Base-by-base conservation (phyloP, 37 sponge, comb jelly and placozoan species). In the Mnemiopsis leidyi region DNA sequence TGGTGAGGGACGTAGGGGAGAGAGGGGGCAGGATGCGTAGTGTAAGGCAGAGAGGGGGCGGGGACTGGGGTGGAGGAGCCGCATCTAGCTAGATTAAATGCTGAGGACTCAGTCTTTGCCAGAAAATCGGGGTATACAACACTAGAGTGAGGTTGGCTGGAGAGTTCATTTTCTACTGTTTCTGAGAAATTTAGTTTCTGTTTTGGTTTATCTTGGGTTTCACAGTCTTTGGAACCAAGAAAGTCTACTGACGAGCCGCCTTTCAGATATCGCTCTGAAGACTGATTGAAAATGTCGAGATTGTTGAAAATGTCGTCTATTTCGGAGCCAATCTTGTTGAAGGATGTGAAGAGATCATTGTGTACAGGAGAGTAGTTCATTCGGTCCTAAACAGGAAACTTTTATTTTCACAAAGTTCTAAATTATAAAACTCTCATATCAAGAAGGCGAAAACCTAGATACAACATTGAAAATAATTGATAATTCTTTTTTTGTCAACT, bases 191-290 rank as follows among this genome's bases (percentile, higher is more conserved):
- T 48, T 5, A 48, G 61, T 13, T 48, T 48, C 9, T 48, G 61
- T 48, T 48, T 48, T 5, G 61, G 61, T 48, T 18, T 18, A 48
- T 48, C 13, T 5, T 48, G 9, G 13, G 61, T 5, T 48, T 48
- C 61, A 1, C 36, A 20, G 9, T 77, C 79, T 32, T 77, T 77
- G 30, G 79, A 36, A 31, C 79, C 79, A 77, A 77, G 79, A 20
- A 77, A 77, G 32, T 77, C 79, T 31, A 77, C 79, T 16, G 79
- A 77, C 16, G 79, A 77, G 9, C 79, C 79, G 30, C 79, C 79
- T 34, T 77, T 77, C 36, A 77, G 36, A 32, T 34, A 77, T 21
- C 36, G 20, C 21, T 77, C 79, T 2, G 79, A 77, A 0, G 79
- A 13, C 79, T 77, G 79, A 77, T 32, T 77, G 36, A 77, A 77